Percentiles rank a stretch among this genome's conserved stretches.
phyloP scores from a whole-genome alignment of 2,113 vertebrate genomes.

The Phrynosoma blainvillii region DNA sequence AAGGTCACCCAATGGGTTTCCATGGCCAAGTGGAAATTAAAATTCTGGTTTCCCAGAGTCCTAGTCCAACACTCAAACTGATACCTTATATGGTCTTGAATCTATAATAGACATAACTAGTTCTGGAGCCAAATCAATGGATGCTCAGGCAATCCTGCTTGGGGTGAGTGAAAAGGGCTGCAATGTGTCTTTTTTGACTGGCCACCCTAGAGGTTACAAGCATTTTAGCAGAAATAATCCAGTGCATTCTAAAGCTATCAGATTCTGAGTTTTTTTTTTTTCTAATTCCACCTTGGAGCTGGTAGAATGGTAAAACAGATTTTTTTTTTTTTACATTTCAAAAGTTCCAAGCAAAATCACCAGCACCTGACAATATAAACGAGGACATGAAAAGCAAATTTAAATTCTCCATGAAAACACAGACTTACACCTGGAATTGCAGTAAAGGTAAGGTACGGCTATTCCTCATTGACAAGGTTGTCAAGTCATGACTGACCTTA shows the following conservation, averaged over 20 bases:
- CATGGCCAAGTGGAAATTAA: no score
- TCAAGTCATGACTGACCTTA: no score
- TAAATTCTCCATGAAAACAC: neutral
- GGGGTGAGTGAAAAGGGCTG: neutral
- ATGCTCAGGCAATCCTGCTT: neutral
- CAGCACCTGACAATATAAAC: neutral
- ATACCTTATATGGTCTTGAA: neutral
- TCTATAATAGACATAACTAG: neutral
- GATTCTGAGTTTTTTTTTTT: neutral
- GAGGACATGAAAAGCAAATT: neutral
- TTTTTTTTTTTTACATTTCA: neutral
- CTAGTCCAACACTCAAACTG: no score
- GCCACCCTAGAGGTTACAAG: neutral
- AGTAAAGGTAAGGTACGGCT: no score
- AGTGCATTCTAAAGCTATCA: neutral
- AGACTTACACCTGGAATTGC: neutral
- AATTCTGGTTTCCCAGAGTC: no score
- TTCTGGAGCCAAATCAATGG: neutral
- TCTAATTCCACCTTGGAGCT: neutral
- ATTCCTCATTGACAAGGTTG: no score
- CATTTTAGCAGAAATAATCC: neutral
- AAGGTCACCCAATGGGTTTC: no score
- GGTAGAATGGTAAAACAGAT: neutral
- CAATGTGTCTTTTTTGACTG: neutral
- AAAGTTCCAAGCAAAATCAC: neutral